phyloP scores from a whole-genome alignment of 2,797 vertebrate species.

The Pipistrellus nathusii region DNA sequence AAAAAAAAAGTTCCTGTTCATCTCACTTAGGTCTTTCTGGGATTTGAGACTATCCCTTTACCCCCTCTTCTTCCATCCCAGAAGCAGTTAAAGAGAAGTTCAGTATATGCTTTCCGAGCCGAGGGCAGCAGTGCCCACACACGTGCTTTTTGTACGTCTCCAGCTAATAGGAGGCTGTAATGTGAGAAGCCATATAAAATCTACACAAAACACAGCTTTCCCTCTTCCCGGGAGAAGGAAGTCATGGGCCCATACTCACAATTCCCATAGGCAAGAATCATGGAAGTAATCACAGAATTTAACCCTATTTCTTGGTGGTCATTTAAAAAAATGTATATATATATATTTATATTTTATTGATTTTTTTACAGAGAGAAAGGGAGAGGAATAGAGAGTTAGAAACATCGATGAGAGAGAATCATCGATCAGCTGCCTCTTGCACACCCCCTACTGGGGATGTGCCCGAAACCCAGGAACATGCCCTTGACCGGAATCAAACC shows the following conservation, averaged over 20 bases:
- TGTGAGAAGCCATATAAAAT: background rate
- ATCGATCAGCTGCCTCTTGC: no score
- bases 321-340: background rate
- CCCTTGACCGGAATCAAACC: no score
- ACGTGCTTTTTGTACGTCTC: background rate
- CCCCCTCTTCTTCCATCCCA: background rate
- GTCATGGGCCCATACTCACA: background rate
- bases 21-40: slow-evolving; percentile 33
- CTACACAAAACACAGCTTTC: background rate
- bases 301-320: background rate
- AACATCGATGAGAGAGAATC: no score
- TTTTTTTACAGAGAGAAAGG: no score
- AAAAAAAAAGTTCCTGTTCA: slow-evolving; percentile 60
- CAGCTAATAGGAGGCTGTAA: slow-evolving; percentile 43
- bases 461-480: no score
- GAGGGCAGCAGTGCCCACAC: slow-evolving; percentile 21
- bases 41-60: slow-evolving; percentile 42
- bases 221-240: background rate
- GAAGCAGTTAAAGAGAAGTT: slow-evolving; percentile 66
- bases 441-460: no score
- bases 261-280: background rate
- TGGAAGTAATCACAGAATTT: background rate
- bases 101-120: slow-evolving; percentile 38
- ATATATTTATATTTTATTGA: no score
- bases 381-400: no score